Conservation (phyloP, 2,888 invertebrate genomes). For the Tetheella fluctuosa region DNA sequence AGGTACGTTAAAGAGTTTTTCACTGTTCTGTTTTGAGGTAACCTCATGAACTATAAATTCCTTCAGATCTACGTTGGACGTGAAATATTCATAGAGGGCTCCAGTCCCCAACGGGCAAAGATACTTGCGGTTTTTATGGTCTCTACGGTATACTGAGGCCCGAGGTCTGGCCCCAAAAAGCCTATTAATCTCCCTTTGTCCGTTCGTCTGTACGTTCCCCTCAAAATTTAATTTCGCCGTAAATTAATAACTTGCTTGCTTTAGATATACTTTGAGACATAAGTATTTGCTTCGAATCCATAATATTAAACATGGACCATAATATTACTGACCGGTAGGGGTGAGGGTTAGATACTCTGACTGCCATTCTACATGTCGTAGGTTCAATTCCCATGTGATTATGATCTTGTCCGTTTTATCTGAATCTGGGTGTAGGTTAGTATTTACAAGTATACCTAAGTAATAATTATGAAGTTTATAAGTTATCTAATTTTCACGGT, state of each 20-base stretch:
- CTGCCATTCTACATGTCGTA: too few species aligned
- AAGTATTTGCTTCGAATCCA: background rate
- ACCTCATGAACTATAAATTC: constrained; percentile 21
- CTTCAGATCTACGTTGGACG: constrained; percentile 21
- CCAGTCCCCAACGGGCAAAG: constrained; percentile 13
- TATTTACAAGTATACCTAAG: too few species aligned
- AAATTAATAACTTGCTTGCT: constrained; percentile 35
- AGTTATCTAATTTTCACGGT: too few species aligned
- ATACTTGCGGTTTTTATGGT: constrained; percentile 42
- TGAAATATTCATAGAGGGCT: constrained; percentile 32
- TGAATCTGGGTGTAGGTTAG: too few species aligned
- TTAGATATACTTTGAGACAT: background rate
- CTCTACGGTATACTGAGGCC: constrained; percentile 31
- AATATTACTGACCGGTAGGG: too few species aligned
- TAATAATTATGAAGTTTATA: too few species aligned
- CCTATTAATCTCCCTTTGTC: constrained; percentile 38
- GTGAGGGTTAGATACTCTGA: too few species aligned
- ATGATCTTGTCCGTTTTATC: too few species aligned
- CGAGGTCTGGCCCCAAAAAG: constrained; percentile 28
- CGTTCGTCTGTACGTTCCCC: constrained; percentile 36
- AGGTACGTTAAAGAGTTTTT: too few species aligned
- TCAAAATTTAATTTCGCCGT: constrained; percentile 50
- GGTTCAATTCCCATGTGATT: too few species aligned
- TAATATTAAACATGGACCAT: too few species aligned
- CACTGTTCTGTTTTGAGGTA: background rate